phyloP scores from a whole-genome alignment of 2,888 invertebrate genomes.

The Magallana nippona region DNA sequence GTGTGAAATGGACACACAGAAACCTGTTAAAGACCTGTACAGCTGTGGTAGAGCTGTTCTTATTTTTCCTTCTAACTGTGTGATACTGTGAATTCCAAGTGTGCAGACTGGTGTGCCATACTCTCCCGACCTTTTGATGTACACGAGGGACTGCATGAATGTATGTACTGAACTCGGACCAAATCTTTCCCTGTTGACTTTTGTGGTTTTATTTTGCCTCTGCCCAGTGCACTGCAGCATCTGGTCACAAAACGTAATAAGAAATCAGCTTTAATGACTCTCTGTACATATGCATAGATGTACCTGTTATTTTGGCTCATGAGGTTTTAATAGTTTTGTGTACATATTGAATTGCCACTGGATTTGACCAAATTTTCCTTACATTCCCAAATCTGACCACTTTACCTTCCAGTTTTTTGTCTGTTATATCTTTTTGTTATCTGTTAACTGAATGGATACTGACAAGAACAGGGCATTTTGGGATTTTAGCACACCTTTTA shows the following conservation, averaged over 20 bases:
- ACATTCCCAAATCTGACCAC: slow-evolving; percentile 29
- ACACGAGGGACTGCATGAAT: not conserved
- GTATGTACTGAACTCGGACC: not conserved
- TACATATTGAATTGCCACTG: not conserved
- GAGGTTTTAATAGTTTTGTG: not conserved
- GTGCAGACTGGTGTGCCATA: slow-evolving; percentile 30
- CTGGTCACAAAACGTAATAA: not conserved
- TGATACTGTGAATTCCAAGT: slow-evolving; percentile 35
- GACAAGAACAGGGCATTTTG: slow-evolving; percentile 30
- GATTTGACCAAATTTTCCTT: not conserved
- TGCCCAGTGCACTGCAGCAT: slow-evolving; percentile 3
- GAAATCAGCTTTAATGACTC: not conserved
- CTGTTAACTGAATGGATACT: slow-evolving; percentile 30
- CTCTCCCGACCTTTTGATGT: not conserved
- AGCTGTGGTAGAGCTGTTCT: slow-evolving; percentile 11
- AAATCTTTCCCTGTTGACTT: slow-evolving; percentile 15
- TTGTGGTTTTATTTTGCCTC: not conserved
- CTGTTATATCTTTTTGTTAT: slow-evolving; percentile 33
- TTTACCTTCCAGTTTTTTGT: slow-evolving; percentile 15
- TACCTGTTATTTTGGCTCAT: not conserved
- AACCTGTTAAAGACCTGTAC: not conserved
- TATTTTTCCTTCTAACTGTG: not conserved
- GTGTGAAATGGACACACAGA: slow-evolving; percentile 22
- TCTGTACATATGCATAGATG: slow-evolving; percentile 3
- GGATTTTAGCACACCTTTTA: slow-evolving; percentile 33